These are phyloP conservation scores for Meteorus cinctellus DNA, from an alignment of 2,888 invertebrate species.

Conservation along the genomic window DNA sequence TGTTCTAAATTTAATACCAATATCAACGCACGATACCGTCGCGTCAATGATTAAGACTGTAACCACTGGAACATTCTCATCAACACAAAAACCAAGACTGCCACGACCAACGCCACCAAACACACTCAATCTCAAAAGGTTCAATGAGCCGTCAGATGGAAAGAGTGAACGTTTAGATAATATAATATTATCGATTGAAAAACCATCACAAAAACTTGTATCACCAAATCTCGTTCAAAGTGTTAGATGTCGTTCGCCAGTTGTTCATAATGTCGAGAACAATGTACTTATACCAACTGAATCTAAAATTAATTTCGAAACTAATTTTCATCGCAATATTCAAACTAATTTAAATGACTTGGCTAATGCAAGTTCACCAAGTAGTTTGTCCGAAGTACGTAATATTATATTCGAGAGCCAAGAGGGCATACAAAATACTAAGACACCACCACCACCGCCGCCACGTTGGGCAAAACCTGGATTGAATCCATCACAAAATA, in stretches of 20 bases:
- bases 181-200: conserved; percentile 63
- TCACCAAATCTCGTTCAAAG: conserved; percentile 71
- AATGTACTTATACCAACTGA: conserved; percentile 68
- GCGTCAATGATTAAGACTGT: conserved; percentile 71
- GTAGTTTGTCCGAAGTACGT: conserved; percentile 60
- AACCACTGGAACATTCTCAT: conserved; percentile 75
- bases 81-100: conserved; percentile 76
- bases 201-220: conserved; percentile 67
- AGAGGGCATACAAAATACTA: conserved; percentile 58
- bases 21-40: conserved; percentile 68
- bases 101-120: conserved; percentile 88
- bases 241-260: conserved; percentile 68
- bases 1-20: conserved; percentile 85
- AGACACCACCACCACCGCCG: conserved; percentile 88
- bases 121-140: conserved; percentile 82
- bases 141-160: conserved; percentile 69
- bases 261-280: conserved; percentile 70
- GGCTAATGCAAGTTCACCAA: conserved; percentile 59
- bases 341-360: conserved; percentile 62
- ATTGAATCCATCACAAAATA: conserved; percentile 77
- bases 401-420: conserved; percentile 59
- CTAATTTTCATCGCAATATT: conserved; percentile 68
- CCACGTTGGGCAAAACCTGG: conserved; percentile 89
- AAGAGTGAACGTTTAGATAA: conserved; percentile 61
- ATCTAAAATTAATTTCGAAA: conserved; percentile 53